Evolutionary conservation across 2,113 vertebrate genomes (phyloP), one percentile per base, ranked within the genome.

Genomic region (Xiphorhynchus elegans): DNA sequence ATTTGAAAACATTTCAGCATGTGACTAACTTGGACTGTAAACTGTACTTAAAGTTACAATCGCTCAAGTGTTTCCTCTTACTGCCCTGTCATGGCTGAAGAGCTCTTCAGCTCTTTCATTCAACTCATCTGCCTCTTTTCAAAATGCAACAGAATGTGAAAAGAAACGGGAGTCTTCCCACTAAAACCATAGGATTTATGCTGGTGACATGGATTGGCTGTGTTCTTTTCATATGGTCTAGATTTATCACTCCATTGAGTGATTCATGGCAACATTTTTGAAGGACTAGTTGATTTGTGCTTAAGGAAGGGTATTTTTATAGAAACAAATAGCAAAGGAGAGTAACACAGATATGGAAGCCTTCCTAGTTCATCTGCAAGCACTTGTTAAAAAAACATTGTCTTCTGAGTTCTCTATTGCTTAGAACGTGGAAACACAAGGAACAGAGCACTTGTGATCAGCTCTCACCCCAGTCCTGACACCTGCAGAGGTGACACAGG

Each of bases 241-340:
- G 81, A 94, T 96, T 93, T 95, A 85, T 96, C 47, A 37, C 66
- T 93, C 75, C 66, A 9, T 50, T 93, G 78, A 63, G 89, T 95
- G 93, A 85, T 82, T 86, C 58, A 40, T 74, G 75, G 73, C 74
- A 89, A 63, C 44, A 11, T 55, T 95, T 93, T 93, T 89, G 91
- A 95, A 74, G 80, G 55, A 58, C 77, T 88, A 4, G 70, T 82
- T 95, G 92, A 90, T 92, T 89, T 37, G 7, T 77, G 33, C 40
- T 89, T 96, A 87, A 76, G 47, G 58, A 84, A 87, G 64, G 79
- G 44, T 70, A 62, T 72, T 90, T 87, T 87, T 81, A 37, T 4
- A 78, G 81, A 73, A 82, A 74, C 52, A 78, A 91, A 70, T 68
- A 64, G 28, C 50, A 46, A 74, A 89, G 67, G 58, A 87, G 69